phyloP scores from a whole-genome alignment of 2,888 invertebrate genomes.

The Synanthedon myopaeformis region DNA sequence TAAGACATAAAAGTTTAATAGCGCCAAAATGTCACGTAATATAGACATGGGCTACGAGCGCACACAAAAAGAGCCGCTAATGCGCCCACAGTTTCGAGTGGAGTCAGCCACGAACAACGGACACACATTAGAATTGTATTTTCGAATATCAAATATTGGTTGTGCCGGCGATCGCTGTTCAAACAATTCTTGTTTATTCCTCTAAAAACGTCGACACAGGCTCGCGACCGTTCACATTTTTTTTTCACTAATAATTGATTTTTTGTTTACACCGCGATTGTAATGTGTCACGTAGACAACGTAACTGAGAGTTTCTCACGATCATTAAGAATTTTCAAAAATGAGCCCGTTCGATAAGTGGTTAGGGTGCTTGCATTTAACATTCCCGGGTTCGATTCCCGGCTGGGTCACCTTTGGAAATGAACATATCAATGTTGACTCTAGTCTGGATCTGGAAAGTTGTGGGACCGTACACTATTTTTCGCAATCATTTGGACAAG shows the following conservation, averaged over 20 bases:
- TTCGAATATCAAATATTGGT: conserved; percentile 68
- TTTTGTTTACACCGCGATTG: conserved; percentile 56
- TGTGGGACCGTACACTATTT: no score
- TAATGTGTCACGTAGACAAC: conserved; percentile 43
- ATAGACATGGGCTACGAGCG: neutral
- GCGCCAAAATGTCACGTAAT: neutral
- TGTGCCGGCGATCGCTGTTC: conserved; percentile 53
- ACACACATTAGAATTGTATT: conserved; percentile 67
- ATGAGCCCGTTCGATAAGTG: no score
- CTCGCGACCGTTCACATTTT: conserved; percentile 59
- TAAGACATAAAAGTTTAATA: no score
- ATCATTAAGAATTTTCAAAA: no score
- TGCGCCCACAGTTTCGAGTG: conserved; percentile 46
- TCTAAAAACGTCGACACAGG: conserved; percentile 61
- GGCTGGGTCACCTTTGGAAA: no score
- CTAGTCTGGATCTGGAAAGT: no score
- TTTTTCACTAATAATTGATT: conserved; percentile 64
- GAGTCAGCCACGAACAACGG: conserved; percentile 1
- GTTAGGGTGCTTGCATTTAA: no score
- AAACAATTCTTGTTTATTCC: conserved; percentile 67
- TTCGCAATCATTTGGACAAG: no score
- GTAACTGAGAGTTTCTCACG: conserved; percentile 15
- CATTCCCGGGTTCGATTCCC: no score
- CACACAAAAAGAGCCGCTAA: conserved; percentile 57
- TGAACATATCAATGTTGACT: no score